A percentile compares a stretch with the other conserved stretches of the same genome.
Conservation (phyloP, 92 coral and sea anemone genomes). For the Micromussa lordhowensis region DNA sequence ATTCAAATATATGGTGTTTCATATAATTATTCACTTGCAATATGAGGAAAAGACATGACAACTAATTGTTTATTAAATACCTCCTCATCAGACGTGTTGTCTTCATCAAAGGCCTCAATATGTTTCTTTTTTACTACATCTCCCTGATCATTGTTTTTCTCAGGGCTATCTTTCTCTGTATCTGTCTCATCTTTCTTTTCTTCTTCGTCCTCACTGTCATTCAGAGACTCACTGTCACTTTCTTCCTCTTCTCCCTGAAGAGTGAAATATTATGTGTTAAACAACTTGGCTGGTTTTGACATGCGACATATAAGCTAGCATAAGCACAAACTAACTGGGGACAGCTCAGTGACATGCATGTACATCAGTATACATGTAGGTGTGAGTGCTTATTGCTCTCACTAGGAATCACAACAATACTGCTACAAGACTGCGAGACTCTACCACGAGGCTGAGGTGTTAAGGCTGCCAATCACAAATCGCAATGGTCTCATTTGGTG, state of each 20-base stretch:
- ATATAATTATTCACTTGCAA: too few species aligned
- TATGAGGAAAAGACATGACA: too few species aligned
- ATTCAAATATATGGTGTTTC: too few species aligned
- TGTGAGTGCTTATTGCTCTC: too few species aligned
- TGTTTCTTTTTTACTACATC: background rate
- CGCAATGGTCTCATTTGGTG: too few species aligned
- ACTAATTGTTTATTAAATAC: background rate
- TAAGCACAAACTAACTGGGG: background rate
- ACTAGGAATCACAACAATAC: too few species aligned
- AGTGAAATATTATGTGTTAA: background rate
- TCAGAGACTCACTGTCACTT: conserved; percentile 22
- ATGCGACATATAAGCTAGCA: too few species aligned
- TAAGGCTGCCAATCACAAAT: too few species aligned
- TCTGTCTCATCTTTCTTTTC: conserved; percentile 22
- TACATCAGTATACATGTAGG: too few species aligned
- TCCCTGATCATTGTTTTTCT: conserved; percentile 10
- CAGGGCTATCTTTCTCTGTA: conserved; percentile 4
- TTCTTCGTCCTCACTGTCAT: conserved; percentile 29
- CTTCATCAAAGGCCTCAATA: conserved; percentile 14
- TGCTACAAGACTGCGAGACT: too few species aligned
- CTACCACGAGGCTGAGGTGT: too few species aligned
- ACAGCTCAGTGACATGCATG: background rate
- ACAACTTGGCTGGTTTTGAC: background rate
- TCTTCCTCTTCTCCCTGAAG: conserved; percentile 30
- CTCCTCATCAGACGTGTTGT: conserved; percentile 56